Evolutionary conservation across 1,140 invertebrate species (phyloP).

Genomic region (Chlorops oryzae): DNA sequence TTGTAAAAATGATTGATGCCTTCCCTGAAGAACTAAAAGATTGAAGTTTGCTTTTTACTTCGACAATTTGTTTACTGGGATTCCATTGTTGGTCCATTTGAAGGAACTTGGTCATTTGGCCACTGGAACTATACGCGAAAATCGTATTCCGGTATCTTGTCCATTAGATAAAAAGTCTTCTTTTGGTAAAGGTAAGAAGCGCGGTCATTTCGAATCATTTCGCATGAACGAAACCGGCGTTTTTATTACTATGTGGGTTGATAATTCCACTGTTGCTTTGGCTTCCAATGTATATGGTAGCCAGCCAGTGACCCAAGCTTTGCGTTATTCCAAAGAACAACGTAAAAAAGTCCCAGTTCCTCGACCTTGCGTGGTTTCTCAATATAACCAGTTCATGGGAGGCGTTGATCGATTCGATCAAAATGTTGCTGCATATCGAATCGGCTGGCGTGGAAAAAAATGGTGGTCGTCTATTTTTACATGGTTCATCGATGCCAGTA

Average conservation of each 20-base stretch:
- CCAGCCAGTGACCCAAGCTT: constrained; percentile 4
- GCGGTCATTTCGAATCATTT: no score
- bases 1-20: no score
- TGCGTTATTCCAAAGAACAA: no score
- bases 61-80: constrained; percentile 33
- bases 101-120: constrained; percentile 15
- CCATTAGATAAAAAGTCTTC: constrained; percentile 19
- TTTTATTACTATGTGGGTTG: constrained; percentile 12
- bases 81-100: constrained; percentile 20
- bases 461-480: constrained; percentile 35
- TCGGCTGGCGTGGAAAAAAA: constrained; percentile 28
- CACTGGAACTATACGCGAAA: constrained; percentile 26
- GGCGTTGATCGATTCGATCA: constrained; percentile 28
- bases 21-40: no score
- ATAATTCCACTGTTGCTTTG: constrained; percentile 21
- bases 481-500: constrained; percentile 28
- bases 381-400: constrained; percentile 30
- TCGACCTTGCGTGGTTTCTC: no score
- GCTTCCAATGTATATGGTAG: constrained; percentile 24
- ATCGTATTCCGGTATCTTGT: constrained; percentile 19
- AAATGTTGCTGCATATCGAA: constrained; percentile 24
- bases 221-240: no score
- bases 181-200: constrained; percentile 6
- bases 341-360: constrained; percentile 7
- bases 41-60: constrained; percentile 24